phyloP scores from a whole-genome alignment of 37 sponge, comb jelly and placozoan species.

The Aphrocallistes beatrix region DNA sequence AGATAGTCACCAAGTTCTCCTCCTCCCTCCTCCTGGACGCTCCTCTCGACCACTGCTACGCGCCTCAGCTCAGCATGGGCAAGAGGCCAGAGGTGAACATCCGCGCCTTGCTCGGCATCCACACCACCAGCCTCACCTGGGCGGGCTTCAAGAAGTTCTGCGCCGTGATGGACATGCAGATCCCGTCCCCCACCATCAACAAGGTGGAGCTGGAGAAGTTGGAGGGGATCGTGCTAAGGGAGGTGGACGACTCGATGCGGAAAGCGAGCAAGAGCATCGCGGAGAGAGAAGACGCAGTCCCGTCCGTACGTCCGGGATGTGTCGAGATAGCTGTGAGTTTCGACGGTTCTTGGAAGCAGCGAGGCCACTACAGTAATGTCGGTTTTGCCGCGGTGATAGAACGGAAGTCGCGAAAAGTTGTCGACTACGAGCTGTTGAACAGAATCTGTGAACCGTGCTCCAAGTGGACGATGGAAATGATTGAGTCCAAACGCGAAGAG shows the following conservation, averaged over 20 bases:
- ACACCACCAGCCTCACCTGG: constrained; percentile 2
- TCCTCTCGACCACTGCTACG: not conserved
- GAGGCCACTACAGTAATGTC: not conserved
- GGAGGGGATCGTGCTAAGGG: not conserved
- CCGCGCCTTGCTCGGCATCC: not conserved
- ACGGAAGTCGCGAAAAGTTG: not conserved
- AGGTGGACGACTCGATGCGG: not conserved
- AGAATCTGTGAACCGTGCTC: not conserved
- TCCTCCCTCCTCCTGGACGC: not conserved
- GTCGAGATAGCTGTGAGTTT: not conserved
- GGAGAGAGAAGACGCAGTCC: not conserved
- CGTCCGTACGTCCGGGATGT: not conserved
- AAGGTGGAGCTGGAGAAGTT: not conserved
- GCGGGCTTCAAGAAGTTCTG: not conserved
- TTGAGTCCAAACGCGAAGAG: not conserved
- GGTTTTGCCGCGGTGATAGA: constrained; percentile 2
- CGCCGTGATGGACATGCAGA: not conserved
- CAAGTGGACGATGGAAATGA: not conserved
- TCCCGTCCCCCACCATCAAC: not conserved
- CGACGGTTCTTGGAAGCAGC: not conserved
- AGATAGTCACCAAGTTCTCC: not conserved
- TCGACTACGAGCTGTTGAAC: constrained; percentile 7
- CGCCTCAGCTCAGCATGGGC: not conserved
- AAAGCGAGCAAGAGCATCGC: not conserved
- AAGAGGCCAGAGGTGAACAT: not conserved